Base-by-base conservation (phyloP, 2,888 invertebrate genomes). In the Psococerastis gibbosa region DNA sequence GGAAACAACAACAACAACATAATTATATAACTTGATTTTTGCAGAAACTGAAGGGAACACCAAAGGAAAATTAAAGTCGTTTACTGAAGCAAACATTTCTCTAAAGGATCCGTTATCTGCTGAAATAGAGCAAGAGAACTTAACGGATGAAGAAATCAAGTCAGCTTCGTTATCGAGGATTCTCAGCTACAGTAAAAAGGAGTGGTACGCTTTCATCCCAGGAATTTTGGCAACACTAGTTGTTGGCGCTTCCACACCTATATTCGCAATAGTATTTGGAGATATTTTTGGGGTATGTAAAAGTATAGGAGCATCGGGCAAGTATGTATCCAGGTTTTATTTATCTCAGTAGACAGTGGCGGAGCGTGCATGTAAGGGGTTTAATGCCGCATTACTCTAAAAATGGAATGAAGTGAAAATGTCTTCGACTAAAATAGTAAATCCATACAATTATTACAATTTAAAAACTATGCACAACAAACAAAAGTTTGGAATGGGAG, bases 211-310 rank as follows among this genome's bases (percentile, higher is more conserved):
- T 3, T 68, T 80, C 16, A 51, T 69, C 0, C 48, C 69, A 1
- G 83, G 78, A 4, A 71, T 73, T 47, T 6, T 73, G 1, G 66
- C 71, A n/a, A 72, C 80, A 0, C 53, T 73, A 1, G 52, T 75
- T 16, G 75, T 75, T 60, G 83, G 83, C 1, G 71, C 70, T 52
- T 69, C 76, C 11, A 78, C 78, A 73, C 83, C 83, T 1, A 53
- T 78, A 4, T 74, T 80, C 53, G 75, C 78, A 1, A 60, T 83
- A 9, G 61, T 83, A 22, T 75, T 82, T 51, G 82, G 83, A 45
- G 74, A 76, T 53, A 73, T 81, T 51, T 56, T 79, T 41, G 71
- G 72, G 23, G 75, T 75, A 64, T 65, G 66, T 60, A 44, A 9
- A n/a, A n/a, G n/a, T n/a, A n/a, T n/a, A n/a, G n/a, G n/a, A n/a